A percentile compares a stretch with the other conserved stretches of the same genome.
Evolutionary conservation across 2,797 vertebrate species (phyloP).

Genomic region (Odontamblyopus lacepedii): DNA sequence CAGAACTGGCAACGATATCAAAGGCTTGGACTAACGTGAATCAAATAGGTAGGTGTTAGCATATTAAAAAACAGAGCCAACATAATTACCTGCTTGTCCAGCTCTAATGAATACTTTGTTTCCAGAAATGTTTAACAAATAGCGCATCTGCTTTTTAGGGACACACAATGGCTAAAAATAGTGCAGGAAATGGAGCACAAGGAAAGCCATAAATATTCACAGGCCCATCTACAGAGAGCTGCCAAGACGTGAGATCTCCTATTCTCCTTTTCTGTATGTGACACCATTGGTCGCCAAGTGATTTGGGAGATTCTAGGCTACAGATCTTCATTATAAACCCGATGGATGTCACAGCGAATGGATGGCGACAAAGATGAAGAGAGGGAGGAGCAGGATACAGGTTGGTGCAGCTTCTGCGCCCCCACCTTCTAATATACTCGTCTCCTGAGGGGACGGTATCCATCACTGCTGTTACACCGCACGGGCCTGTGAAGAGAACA

Average conservation of each 20-base stretch:
- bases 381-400: constrained; percentile 34
- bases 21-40: constrained; percentile 40
- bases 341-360: constrained; percentile 13
- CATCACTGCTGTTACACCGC: constrained; percentile 61
- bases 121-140: constrained; percentile 50
- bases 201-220: constrained; percentile 75
- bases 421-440: constrained; percentile 57
- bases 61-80: constrained; percentile 6
- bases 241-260: constrained; percentile 24
- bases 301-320: constrained; percentile 16
- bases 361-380: constrained; percentile 12
- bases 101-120: constrained; percentile 36
- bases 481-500: constrained; percentile 54
- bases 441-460: constrained; percentile 65
- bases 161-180: constrained; percentile 73
- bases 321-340: constrained; percentile 29
- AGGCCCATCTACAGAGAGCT: constrained; percentile 55
- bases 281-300: constrained; percentile 16
- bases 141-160: constrained; percentile 57
- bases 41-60: constrained; percentile 11
- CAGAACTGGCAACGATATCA: constrained; percentile 49
- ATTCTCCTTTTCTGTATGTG: constrained; percentile 23
- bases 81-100: constrained; percentile 23
- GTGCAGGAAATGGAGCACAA: constrained; percentile 73
- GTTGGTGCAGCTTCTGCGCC: constrained; percentile 15